Evolutionary conservation across 2,113 vertebrate species (phyloP), one percentile per base, ranked within the genome.

Genomic region (Beaufortia kweichowensis): DNA sequence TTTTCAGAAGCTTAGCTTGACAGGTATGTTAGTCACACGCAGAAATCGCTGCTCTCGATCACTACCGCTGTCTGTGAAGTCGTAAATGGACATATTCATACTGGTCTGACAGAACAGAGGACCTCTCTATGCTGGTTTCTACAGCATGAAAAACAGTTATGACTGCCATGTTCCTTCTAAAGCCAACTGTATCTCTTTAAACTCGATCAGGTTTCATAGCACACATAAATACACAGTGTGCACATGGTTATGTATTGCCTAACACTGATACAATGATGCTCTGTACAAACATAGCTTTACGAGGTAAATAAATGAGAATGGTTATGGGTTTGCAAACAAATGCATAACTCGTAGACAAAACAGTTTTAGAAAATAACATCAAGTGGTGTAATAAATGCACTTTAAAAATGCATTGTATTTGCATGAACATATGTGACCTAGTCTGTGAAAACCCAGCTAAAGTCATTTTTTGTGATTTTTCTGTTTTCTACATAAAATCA

Each of bases 61-160:
- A 41, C 33, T 19, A 1, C 19, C 8, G 48, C 17, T 50, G 48
- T n/a, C 63, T 29, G 33, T 57, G 53, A 77, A 68, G 9, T 15
- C 53, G 26, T 41, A 59, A 71, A 41, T 59, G 33, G 33, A 71
- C 39, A 67, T 64, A 77, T 77, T 77, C 55, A 48, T 77, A 8
- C 53, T 24, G 39, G 41, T 59, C 35, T 48, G 39, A 50, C 64
- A 35, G 75, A 65, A 76, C 35, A 77, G 39, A 68, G 19, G 28
- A 76, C 62, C 21, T 71, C 53, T 71, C 33, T 43, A 39, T 69
- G 48, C 65, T 50, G 26, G 17, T 76, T 76, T 76, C 60, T 60
- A 75, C 50, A 63, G 29, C 60, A 55, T 53, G 23, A 53, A 75
- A 29, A 60, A 39, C 50, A 56, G 35, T 66, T 39, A 67, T 59